Base-by-base conservation (phyloP, 2,113 vertebrate species). In the Lagopus leucura region DNA sequence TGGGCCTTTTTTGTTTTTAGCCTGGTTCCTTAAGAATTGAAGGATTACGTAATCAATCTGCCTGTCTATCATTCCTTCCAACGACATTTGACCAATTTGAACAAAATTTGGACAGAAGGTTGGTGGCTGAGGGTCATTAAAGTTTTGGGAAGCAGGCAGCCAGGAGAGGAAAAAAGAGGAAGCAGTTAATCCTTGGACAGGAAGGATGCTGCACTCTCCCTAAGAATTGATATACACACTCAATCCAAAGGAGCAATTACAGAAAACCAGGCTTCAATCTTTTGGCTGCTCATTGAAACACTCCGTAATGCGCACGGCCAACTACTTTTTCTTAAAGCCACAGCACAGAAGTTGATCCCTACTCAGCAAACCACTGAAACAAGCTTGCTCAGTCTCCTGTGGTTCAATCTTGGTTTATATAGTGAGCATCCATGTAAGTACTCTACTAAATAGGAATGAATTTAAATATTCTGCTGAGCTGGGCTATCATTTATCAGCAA, bases 401-500 rank as follows among this genome's bases (percentile, higher is more conserved):
- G 58, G 30, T n/a, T 47, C 63, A 5, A 20, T 12, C 60, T 64
- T n/a, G 47, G 83, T 89, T 75, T 67, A 17, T 32, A 80, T 78
- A 42, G 24, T 20, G 21, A 74, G 81, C 34, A 28, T 57, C 17
- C 13, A 52, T 54, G 58, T 54, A 32, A 91, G 82, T 22, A 50
- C 70, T 72, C 45, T 48, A 74, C 71, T 73, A 8, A 80, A 70
- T 2, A 73, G 76, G 60, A 58, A 36, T 17, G 64, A 48, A 63
- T 34, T 91, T 48, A 75, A 77, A 8, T 3, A 32, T 17, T 52
- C 70, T 78, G 89, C 89, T 74, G 86, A 86, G 84, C 83, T 66
- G 79, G 52, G 47, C 66, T 86, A 91, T 65, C 91, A 43, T 42
- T 84, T 40, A 82, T 63, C 89, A 86, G 72, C 50, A 45, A 50